These are phyloP conservation scores for Lanius collurio DNA, from an alignment of 2,113 vertebrate genomes.

Conservation along the genomic window DNA sequence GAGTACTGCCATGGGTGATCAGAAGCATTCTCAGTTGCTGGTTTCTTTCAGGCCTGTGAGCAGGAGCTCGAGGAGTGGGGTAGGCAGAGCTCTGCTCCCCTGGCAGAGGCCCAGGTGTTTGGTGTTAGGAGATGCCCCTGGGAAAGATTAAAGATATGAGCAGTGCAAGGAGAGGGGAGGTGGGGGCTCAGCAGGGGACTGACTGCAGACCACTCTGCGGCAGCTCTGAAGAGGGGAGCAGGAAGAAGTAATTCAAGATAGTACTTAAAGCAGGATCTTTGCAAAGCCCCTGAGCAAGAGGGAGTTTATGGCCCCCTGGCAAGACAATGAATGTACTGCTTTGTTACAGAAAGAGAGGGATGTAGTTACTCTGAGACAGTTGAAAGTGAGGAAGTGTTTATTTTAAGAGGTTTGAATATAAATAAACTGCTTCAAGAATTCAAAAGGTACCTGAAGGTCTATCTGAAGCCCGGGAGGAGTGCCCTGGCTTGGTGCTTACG, in stretches of 20 bases:
- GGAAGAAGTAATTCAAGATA: not conserved
- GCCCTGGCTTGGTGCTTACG: not conserved
- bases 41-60: not conserved
- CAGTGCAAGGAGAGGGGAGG: not conserved
- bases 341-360: not conserved
- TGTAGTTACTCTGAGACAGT: not conserved
- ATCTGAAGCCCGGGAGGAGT: not conserved
- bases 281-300: not conserved
- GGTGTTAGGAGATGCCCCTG: not conserved
- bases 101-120: not conserved
- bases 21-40: not conserved
- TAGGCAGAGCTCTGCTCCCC: not conserved
- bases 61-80: not conserved
- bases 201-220: not conserved
- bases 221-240: not conserved
- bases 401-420: constrained; percentile 6
- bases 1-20: not conserved
- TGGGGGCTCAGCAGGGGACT: not conserved
- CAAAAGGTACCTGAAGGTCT: not conserved
- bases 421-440: constrained; percentile 1
- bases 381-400: not conserved
- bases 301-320: not conserved
- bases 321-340: not conserved
- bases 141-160: not conserved
- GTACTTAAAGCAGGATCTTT: not conserved